phyloP scores from a whole-genome alignment of 2,888 invertebrate species.

The Auanema sp. region DNA sequence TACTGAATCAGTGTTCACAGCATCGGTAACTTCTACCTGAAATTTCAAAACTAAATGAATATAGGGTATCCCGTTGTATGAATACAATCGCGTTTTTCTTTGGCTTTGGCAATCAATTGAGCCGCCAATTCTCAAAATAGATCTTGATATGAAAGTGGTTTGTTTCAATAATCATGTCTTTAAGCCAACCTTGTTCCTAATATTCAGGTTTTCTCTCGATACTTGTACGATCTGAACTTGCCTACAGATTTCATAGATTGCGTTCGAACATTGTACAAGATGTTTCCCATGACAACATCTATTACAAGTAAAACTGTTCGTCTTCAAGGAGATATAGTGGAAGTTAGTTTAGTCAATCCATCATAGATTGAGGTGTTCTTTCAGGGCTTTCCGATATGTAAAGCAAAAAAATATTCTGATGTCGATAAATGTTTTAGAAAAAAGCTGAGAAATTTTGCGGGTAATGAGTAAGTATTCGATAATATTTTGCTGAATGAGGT shows the following conservation, averaged over 20 bases:
- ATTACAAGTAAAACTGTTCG: slow-evolving; percentile 3
- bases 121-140: slow-evolving; percentile 19
- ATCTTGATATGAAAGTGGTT: slow-evolving; percentile 18
- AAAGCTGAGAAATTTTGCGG: too few relatives aligned
- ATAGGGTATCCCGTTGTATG: slow-evolving; percentile 36
- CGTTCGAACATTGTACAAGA: slow-evolving; percentile 16
- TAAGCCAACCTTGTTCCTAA: neutral
- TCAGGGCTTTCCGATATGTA: neutral
- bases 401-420: too few relatives aligned
- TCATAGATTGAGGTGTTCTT: too few relatives aligned
- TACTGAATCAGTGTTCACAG: neutral
- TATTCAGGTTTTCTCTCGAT: slow-evolving; percentile 19
- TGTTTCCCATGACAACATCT: slow-evolving; percentile 10
- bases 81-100: slow-evolving; percentile 26
- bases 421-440: too few relatives aligned
- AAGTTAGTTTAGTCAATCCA: slow-evolving; percentile 2
- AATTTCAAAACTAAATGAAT: slow-evolving; percentile 7
- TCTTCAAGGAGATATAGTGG: slow-evolving; percentile 15
- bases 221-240: slow-evolving; percentile 44
- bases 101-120: slow-evolving; percentile 35
- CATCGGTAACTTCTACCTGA: neutral
- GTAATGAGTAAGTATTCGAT: too few relatives aligned
- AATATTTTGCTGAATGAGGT: too few relatives aligned
- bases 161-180: slow-evolving; percentile 1
- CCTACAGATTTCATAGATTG: slow-evolving; percentile 36